Percentiles rank a stretch among this genome's conserved stretches.
Conservation (phyloP, 2,113 vertebrate species). For the Propithecus coquereli region DNA sequence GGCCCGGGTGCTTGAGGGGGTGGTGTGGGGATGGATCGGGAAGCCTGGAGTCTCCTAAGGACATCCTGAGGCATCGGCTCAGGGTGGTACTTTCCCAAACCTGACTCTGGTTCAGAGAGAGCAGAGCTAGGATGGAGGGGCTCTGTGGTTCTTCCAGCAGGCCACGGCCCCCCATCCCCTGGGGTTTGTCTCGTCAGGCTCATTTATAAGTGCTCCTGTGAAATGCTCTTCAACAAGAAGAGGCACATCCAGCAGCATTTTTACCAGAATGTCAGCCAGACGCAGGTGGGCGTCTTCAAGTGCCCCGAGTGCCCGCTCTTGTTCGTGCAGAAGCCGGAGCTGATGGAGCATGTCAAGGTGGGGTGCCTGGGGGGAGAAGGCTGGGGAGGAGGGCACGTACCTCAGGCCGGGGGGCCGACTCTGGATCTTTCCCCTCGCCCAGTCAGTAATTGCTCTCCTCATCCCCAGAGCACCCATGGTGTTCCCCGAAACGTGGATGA, state of each 20-base stretch:
- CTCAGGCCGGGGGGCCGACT: background rate
- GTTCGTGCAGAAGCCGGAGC: constrained; percentile 92
- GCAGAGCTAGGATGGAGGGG: background rate
- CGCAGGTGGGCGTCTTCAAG: constrained; percentile 92
- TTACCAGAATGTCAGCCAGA: constrained; percentile 88
- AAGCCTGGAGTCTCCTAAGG: background rate
- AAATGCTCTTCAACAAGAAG: constrained; percentile 95
- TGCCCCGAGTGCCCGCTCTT: constrained; percentile 94
- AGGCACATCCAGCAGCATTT: constrained; percentile 94
- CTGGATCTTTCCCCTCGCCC: constrained; percentile 23
- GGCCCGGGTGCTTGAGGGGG: background rate
- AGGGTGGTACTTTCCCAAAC: background rate
- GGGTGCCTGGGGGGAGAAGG: constrained; percentile 2
- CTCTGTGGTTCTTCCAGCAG: background rate
- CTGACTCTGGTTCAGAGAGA: background rate
- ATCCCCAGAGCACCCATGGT: constrained; percentile 86
- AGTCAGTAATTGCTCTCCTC: constrained; percentile 53
- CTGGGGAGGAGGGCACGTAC: background rate
- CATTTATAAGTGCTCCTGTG: constrained; percentile 96
- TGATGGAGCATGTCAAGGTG: constrained; percentile 97
- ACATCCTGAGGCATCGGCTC: accelerated
- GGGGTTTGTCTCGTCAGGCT: constrained; percentile 81
- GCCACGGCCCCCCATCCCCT: background rate
- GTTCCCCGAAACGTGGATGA: constrained; percentile 84
- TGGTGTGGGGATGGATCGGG: background rate